Conservation (phyloP, 2,888 invertebrate species). For the Drosophila stalkeri region DNA sequence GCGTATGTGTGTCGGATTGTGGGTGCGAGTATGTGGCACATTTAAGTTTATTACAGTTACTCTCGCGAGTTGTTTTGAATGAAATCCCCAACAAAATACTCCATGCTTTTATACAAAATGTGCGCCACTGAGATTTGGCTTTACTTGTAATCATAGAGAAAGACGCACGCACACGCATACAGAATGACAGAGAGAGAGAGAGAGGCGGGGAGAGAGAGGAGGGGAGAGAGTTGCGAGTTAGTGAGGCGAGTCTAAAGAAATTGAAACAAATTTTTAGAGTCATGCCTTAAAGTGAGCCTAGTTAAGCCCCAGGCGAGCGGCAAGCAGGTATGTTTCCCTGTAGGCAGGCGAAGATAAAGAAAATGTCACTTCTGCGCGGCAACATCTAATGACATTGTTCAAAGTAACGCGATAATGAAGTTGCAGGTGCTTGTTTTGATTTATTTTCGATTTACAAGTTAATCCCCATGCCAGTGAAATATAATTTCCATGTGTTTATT, state of each 20-base stretch:
- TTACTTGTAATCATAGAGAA: slow-evolving; percentile 51
- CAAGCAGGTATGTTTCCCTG: neutral
- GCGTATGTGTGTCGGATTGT: neutral
- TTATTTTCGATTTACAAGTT: slow-evolving; percentile 75
- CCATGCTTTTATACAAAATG: slow-evolving; percentile 56
- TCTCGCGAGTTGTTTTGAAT: slow-evolving; percentile 68
- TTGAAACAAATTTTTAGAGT: slow-evolving; percentile 67
- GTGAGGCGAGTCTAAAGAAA: slow-evolving; percentile 43
- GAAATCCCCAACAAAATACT: slow-evolving; percentile 75
- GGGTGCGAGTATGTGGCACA: slow-evolving; percentile 36
- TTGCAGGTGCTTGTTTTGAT: slow-evolving; percentile 67
- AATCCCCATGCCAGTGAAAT: slow-evolving; percentile 68
- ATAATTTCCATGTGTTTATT: slow-evolving; percentile 76
- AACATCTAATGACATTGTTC: slow-evolving; percentile 37
- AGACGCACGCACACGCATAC: neutral
- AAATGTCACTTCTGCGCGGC: slow-evolving; percentile 11
- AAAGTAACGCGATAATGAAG: slow-evolving; percentile 42
- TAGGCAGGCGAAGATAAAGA: neutral
- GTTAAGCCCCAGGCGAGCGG: slow-evolving; percentile 14
- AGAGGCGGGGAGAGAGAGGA: neutral
- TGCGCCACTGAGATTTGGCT: slow-evolving; percentile 64
- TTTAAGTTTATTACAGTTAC: slow-evolving; percentile 76
- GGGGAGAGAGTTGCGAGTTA: neutral
- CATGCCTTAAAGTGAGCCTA: slow-evolving; percentile 44
- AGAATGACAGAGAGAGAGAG: neutral